A percentile compares a stretch with the other conserved stretches of the same genome.
Evolutionary conservation across 2,113 vertebrate species (phyloP).

Genomic region (Chionomys nivalis): DNA sequence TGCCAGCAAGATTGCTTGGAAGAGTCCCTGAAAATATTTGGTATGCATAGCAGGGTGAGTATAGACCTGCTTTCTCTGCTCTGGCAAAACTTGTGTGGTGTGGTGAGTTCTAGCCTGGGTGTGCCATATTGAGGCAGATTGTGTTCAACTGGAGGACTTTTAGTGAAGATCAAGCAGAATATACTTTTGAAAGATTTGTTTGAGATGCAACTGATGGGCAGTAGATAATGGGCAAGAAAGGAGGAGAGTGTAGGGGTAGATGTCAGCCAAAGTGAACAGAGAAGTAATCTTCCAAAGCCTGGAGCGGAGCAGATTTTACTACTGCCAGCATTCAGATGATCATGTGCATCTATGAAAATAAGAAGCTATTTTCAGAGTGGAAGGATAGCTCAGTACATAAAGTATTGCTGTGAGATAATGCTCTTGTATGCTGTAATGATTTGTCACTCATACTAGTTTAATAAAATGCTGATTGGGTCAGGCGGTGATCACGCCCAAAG

Average conservation of each 20-base stretch:
- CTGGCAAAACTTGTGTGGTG: neutral
- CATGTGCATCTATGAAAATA: neutral
- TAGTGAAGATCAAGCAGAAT: neutral
- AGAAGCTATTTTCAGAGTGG: neutral
- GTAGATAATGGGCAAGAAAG: constrained; percentile 7
- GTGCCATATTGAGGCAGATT: neutral
- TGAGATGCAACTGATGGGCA: neutral
- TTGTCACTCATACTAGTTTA: too few relatives aligned
- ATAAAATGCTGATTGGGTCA: too few relatives aligned
- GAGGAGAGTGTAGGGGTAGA: neutral
- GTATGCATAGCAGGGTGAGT: neutral
- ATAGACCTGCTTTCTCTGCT: neutral
- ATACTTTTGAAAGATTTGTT: neutral
- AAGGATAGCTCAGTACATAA: too few relatives aligned
- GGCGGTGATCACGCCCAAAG: too few relatives aligned
- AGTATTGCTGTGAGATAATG: neutral
- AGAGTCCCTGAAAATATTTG: neutral
- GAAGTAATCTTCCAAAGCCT: neutral
- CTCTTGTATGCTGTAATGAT: too few relatives aligned
- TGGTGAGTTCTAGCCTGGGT: neutral
- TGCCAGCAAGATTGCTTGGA: neutral
- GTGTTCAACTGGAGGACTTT: neutral
- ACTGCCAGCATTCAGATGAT: neutral
- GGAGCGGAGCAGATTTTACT: neutral
- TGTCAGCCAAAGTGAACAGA: neutral